Base-by-base conservation (phyloP, 92 coral and sea anemone species). In the Palythoa caribaeorum region DNA sequence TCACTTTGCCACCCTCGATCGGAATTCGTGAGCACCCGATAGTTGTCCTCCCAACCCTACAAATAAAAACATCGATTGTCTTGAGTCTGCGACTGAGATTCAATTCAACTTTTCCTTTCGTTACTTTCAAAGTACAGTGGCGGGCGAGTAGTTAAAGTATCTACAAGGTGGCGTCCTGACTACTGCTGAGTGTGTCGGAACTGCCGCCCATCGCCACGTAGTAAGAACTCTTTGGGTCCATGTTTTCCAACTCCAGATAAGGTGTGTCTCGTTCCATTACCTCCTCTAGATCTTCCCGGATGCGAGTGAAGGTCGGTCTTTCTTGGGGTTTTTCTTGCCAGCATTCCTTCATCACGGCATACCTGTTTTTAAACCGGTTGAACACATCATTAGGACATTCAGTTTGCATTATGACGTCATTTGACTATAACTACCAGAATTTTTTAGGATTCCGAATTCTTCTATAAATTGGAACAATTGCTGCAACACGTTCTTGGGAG, bases 211-310 rank as follows among this genome's bases (percentile, higher is more conserved):
- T 66, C 28, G 55, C 63, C 44, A 40, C 3, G 48, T 81, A 81
- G 86, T 81, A 81, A 66, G 86, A 19, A 19, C 86, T 81, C 47
- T 68, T 65, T 17, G 75, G 86, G 14, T 81, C 76, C 86, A 81
- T 81, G 44, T 81, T 81, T 36, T 81, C 76, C 62, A 81, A 36
- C 37, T 81, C 86, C 47, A 81, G 47, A 81, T 81, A 81, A 10
- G 86, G 86, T 5, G 86, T 81, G 60, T 81, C 86, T 1, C 86
- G 62, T 40, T 81, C 86, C 86, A 81, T 81, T 81, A 81, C 86
- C 20, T 68, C 86, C 17, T 81, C 86, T 7, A 81, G 76, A 48
- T 68, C 86, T n/a, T 81, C 76, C 60, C 86, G 86, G 66, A 81
- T 81, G 47, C 76, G 35, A 66, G 44, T 47, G 59, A 81, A 81